Base-by-base conservation (phyloP, 2,888 invertebrate species). In the Eumacrocentrus americanus region DNA sequence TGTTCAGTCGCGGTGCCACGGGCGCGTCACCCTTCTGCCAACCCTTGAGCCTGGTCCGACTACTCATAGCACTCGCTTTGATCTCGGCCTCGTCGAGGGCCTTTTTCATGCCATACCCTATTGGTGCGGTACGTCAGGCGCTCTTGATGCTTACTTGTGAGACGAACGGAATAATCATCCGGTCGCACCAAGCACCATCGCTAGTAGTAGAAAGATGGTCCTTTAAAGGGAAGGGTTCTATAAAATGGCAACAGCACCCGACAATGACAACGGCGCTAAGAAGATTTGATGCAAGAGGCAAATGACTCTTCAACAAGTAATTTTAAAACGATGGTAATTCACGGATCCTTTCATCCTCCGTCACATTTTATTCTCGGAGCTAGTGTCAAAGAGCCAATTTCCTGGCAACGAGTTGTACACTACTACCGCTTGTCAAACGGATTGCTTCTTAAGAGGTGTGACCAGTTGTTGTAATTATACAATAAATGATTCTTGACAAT, bases 11-110 rank as follows among this genome's bases (percentile, higher is more conserved):
- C 47, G 38, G 58, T 40, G 38, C 50, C 46, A 53, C 38, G 16
- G 34, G 60, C 46, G 53, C 51, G 47, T 14, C 22, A 52, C 52
- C 60, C 52, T 40, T 44, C 44, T 35, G 35, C 47, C 50, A 52
- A 61, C 60, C 62, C 66, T 61, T 61, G 57, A 58, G 42, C 59
- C 60, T 57, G 57, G 58, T 47, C 54, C 40, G 25, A 40, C 59
- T 56, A 29, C 60, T 57, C 52, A 60, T 59, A 52, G 70, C 69
- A 71, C 72, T 75, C 71, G 67, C 75, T 75, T 75, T 75, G 76
- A 75, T 75, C 75, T 74, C 72, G 67, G 67, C 63, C 64, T 48
- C 59, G 34, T 50, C 29, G 64, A 67, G 64, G 66, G 71, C 71
- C 70, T 73, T 72, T 73, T 73, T 73, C 69, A 66, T 67, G 20